phyloP scores from a whole-genome alignment of 2,113 vertebrate genomes.

The Psilopogon haemacephalus region DNA sequence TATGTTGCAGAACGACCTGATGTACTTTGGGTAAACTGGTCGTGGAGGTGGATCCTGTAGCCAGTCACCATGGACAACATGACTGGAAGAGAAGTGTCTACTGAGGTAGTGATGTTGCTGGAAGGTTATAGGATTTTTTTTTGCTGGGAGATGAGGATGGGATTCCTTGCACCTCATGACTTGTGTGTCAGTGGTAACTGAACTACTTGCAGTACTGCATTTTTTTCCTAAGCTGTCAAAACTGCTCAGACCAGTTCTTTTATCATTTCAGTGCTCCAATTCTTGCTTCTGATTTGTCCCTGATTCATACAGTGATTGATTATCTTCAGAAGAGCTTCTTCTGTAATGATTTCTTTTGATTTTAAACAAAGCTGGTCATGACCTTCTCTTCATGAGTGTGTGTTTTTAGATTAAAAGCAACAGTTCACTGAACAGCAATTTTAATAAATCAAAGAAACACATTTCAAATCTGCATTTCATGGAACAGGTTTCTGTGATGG shows the following conservation, averaged over 20 bases:
- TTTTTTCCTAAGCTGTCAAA: background rate
- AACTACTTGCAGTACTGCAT: background rate
- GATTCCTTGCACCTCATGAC: background rate
- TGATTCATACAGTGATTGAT: background rate
- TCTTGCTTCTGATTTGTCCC: background rate
- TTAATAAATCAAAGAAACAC: background rate
- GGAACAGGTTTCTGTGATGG: background rate
- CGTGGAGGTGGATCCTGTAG: background rate
- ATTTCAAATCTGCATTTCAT: background rate
- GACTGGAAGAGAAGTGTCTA: background rate
- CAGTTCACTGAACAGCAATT: background rate
- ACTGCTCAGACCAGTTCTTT: background rate
- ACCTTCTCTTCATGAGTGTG: background rate
- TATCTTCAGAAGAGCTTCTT: background rate
- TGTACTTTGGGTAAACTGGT: background rate
- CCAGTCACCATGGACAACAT: background rate
- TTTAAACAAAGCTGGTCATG: background rate
- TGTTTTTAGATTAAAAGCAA: background rate
- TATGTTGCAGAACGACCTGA: background rate
- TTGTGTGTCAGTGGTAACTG: too few species aligned
- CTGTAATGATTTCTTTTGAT: background rate
- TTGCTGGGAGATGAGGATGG: background rate
- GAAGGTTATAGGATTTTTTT: background rate
- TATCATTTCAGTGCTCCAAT: background rate
- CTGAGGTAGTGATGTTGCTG: background rate